Evolutionary conservation across 2,797 vertebrate genomes (phyloP), one percentile per base, ranked within the genome.

Genomic region (Trachurus trachurus): DNA sequence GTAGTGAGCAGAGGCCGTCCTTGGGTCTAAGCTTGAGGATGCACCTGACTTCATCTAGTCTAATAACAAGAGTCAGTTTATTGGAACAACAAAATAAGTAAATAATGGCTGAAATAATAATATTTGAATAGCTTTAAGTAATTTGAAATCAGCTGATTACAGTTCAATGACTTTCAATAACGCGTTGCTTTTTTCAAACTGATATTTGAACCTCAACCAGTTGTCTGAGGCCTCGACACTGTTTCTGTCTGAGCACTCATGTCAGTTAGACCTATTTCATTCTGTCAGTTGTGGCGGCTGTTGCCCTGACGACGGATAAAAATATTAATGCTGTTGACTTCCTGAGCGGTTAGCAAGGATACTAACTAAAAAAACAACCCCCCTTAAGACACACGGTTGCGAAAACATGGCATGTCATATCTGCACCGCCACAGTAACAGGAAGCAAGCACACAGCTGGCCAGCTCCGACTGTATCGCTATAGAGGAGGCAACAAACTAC

Each of bases 281-380:
- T n/a, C 8, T 37, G 54, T 80, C 56, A 42, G 52, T 72, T 78
- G 71, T 66, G 62, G 67, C 73, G 49, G 11, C 68, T 53, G 81
- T 87, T 73, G 76, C 84, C 59, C 2, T 22, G 34, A 78, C 2
- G 6, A 91, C 81, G 57, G 68, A 75, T 88, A 84, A 44, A 90
- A 88, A 89, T 84, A 90, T 81, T 85, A 85, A 80, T 77, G 58
- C 57, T 42, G 49, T 50, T 73, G 50, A 34, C 76, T 89, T 92
- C 88, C 90, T 90, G 78, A 90, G 91, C 58, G 87, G 89, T 88
- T 86, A 54, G 61, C 72, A 3, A 42, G 53, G 56, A 73, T 66
- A 70, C 58, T 61, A 65, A 58, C 44, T 53, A 66, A 61, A 66
- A 61, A 68, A 67, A 21, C 49, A 26, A 74, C 9, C 16, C 26